Conservation (phyloP, 2,113 vertebrate genomes). For the Rhadina sibilatrix region DNA sequence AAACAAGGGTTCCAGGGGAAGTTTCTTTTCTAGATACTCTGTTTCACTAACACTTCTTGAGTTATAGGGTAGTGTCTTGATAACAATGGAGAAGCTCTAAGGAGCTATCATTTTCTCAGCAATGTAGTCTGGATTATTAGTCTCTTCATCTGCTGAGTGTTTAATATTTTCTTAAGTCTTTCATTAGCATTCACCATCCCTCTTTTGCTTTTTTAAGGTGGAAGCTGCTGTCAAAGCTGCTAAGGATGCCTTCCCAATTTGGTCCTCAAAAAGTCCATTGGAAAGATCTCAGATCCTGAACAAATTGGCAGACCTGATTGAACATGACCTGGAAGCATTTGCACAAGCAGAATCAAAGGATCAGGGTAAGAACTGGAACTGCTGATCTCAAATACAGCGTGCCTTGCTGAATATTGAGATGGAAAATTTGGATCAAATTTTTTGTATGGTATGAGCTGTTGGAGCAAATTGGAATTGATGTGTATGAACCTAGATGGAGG, state of each 20-base stretch:
- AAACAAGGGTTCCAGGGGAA: background rate
- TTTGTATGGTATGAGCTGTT: background rate
- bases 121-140: background rate
- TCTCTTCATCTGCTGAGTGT: background rate
- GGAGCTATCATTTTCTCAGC: background rate
- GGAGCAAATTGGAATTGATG: background rate
- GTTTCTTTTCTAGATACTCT: background rate
- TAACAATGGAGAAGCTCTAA: background rate
- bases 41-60: background rate
- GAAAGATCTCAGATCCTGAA: constrained; percentile 82
- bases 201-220: constrained; percentile 72
- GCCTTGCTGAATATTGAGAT: background rate
- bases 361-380: constrained; percentile 79
- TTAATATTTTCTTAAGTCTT: background rate
- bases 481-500: background rate
- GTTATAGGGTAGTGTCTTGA: background rate
- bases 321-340: constrained; percentile 85
- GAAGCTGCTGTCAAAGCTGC: constrained; percentile 89
- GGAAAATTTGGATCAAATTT: background rate
- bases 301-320: constrained; percentile 89
- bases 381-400: background rate
- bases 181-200: background rate
- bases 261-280: constrained; percentile 82
- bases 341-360: constrained; percentile 92
- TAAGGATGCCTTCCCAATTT: constrained; percentile 84